Base-by-base conservation (phyloP, 2,113 vertebrate genomes). In the Marmota flaviventris region DNA sequence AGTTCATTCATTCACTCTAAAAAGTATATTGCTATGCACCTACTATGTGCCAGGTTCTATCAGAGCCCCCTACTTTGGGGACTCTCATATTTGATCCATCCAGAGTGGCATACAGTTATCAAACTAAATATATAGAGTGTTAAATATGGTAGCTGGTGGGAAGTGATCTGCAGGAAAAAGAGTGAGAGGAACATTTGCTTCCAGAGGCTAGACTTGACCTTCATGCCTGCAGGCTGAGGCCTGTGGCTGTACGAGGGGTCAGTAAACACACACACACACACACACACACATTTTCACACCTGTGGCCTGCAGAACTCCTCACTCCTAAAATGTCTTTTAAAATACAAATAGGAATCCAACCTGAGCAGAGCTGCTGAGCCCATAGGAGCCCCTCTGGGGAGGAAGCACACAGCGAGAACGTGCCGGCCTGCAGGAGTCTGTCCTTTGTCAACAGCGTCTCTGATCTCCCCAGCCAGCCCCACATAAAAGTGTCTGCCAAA, bases 321-420 rank as follows among this genome's bases (percentile, higher is more conserved):
- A 70, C 9, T 61, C 27, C 56, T 53, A 76, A 87, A 4, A 4
- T 10, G 72, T 14, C 70, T 87, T 85, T 73, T 56, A 83, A 93
- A 86, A 92, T 32, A 32, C 37, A 94, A 88, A 65, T 11, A 32
- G 34, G 81, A 82, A 65, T 56, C 42, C 53, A 84, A 14, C 7
- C 32, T 2, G 5, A 69, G 63, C n/a, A 5, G 45, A 5, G 18
- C 76, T 58, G 53, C 22, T 11, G 2, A 27, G 61, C 61, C 20
- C 58, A 24, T 63, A 2, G 20, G 8, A 63, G 61, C 61, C 61
- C 24, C 24, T 25, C 61, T 2, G 61, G 9, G 0, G 0, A 12
- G 34, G 77, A 48, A 0, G 48, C 13, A 53, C 51, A 11, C 14
- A 16, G 13, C 3, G 2, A 53, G 45, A 45, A 45, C 45, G 1